A percentile compares a stretch with the other conserved stretches of the same genome.
Conservation (phyloP, 2,113 vertebrate genomes). For the Aegotheles bennettii region DNA sequence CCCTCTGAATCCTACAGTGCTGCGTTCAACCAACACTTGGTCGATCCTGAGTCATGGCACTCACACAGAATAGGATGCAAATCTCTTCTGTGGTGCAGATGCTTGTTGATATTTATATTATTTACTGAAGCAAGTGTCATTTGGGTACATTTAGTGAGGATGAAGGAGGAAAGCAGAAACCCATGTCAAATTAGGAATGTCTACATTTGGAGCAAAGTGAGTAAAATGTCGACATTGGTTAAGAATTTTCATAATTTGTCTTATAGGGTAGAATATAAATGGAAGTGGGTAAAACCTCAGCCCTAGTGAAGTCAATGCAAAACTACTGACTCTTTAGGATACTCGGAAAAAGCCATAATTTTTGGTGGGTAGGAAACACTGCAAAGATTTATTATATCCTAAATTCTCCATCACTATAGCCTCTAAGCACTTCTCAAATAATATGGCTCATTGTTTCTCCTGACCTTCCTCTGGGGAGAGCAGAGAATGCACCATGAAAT, state of each 20-base stretch:
- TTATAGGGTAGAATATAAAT: background rate
- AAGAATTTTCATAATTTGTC: slow-evolving; percentile 5
- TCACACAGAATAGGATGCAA: background rate
- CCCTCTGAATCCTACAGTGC: background rate
- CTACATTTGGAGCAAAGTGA: background rate
- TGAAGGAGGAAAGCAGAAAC: background rate
- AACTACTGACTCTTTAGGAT: background rate
- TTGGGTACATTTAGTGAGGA: background rate
- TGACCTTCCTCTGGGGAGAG: background rate
- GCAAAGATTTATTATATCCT: background rate
- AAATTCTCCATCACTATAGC: background rate
- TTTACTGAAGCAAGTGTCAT: background rate
- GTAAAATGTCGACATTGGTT: background rate
- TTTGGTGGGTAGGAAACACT: background rate
- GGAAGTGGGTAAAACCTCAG: slow-evolving; percentile 4
- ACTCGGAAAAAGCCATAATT: slow-evolving; percentile 2
- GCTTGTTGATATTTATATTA: background rate
- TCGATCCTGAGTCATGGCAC: background rate
- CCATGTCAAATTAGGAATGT: background rate
- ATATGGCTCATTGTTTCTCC: slow-evolving; percentile 5
- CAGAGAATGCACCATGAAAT: background rate
- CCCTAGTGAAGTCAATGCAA: background rate
- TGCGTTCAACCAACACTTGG: rapidly evolving
- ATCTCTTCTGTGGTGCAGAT: background rate
- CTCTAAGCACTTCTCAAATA: background rate